These are phyloP conservation scores for Phengaris arion DNA, from an alignment of 2,888 invertebrate genomes.

Conservation along the genomic window DNA sequence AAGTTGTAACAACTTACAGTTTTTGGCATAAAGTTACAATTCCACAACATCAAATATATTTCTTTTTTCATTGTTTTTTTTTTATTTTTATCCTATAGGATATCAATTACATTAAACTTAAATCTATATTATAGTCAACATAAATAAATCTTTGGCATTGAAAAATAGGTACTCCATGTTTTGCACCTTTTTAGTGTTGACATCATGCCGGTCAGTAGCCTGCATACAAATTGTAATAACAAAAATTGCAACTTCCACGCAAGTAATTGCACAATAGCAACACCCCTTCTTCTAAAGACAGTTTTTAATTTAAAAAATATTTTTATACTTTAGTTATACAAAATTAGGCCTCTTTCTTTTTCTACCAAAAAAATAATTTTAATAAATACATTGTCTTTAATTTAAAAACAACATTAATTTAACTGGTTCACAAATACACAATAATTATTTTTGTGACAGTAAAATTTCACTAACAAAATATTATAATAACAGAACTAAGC, in stretches of 20 bases:
- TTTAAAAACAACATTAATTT: background rate
- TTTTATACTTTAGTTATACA: background rate
- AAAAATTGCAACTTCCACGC: background rate
- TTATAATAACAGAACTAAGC: background rate
- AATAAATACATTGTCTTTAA: conserved; percentile 10
- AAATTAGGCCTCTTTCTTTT: conserved; percentile 15
- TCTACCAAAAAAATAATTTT: background rate
- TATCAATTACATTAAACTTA: conserved; percentile 4
- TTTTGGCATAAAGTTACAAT: conserved; percentile 16
- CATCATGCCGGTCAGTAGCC: background rate
- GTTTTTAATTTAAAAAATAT: conserved; percentile 12
- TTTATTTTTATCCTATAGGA: conserved; percentile 2
- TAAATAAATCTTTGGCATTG: conserved; percentile 25
- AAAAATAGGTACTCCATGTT: conserved; percentile 7
- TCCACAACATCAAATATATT: conserved; percentile 17
- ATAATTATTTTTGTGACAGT: background rate
- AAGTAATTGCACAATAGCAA: background rate
- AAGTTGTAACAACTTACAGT: conserved; percentile 4
- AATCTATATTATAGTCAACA: background rate
- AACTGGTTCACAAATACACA: background rate
- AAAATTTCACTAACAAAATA: background rate
- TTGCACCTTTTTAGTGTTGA: background rate
- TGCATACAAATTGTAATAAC: background rate
- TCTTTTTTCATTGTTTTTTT: conserved; percentile 2
- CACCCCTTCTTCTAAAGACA: background rate